phyloP scores from a whole-genome alignment of 2,797 vertebrate genomes.

The Lindbergichthys nudifrons region DNA sequence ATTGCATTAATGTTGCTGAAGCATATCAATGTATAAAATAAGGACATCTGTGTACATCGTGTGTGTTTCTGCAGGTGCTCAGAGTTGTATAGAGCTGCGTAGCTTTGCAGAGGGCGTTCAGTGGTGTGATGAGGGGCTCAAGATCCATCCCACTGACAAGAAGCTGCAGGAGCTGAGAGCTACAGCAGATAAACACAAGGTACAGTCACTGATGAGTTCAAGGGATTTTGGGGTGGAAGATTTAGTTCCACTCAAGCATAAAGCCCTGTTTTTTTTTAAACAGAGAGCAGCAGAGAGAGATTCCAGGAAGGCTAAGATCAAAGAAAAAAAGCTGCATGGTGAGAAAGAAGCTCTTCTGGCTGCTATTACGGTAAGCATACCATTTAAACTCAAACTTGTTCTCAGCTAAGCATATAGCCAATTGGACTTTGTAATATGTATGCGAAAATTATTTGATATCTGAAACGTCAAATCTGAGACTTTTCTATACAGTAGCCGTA shows the following conservation, averaged over 20 bases:
- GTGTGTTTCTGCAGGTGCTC: slow-evolving; percentile 84
- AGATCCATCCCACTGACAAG: slow-evolving; percentile 86
- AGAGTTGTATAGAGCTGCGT: slow-evolving; percentile 91
- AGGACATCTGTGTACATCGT: background rate
- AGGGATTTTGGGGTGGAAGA: fast-evolving
- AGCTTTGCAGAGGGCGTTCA: slow-evolving; percentile 87
- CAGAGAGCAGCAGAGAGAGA: slow-evolving; percentile 91
- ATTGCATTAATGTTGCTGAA: background rate
- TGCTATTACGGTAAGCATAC: slow-evolving; percentile 81
- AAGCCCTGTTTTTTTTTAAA: background rate
- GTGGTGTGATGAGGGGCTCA: slow-evolving; percentile 94
- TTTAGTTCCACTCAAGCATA: background rate
- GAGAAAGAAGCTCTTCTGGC: slow-evolving; percentile 84
- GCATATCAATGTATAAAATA: background rate
- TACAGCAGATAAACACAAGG: slow-evolving; percentile 92
- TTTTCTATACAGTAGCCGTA: background rate
- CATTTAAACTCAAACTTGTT: background rate
- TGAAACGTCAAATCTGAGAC: background rate
- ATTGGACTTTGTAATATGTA: background rate
- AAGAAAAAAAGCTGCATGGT: slow-evolving; percentile 85
- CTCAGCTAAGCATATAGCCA: background rate
- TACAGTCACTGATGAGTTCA: slow-evolving; percentile 49
- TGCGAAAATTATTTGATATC: background rate
- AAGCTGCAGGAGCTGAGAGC: slow-evolving; percentile 90
- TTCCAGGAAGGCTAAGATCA: slow-evolving; percentile 87